phyloP scores from a whole-genome alignment of 1,140 invertebrate species.

The Lethrus apterus region DNA sequence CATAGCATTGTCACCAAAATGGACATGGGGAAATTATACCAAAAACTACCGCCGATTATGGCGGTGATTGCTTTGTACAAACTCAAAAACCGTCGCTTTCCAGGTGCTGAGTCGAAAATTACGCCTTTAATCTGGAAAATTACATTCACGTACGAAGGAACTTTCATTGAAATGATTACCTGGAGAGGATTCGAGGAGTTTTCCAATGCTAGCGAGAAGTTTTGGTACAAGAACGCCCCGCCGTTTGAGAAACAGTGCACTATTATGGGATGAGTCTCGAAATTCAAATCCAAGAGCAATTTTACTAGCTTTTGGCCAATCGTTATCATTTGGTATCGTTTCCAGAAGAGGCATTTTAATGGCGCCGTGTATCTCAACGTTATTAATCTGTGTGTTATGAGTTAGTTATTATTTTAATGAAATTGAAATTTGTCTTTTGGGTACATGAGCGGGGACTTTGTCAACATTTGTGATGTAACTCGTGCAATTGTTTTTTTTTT shows the following conservation, averaged over 20 bases:
- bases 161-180: constrained; percentile 29
- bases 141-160: no score
- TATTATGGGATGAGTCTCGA: constrained; percentile 64
- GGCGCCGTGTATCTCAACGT: constrained; percentile 67
- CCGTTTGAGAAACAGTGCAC: constrained; percentile 79
- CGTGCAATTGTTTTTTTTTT: no score
- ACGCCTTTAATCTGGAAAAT: constrained; percentile 55
- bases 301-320: constrained; percentile 61
- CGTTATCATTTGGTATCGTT: constrained; percentile 49
- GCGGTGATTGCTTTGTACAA: constrained; percentile 53
- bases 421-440: no score
- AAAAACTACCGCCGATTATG: constrained; percentile 47
- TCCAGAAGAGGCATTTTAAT: constrained; percentile 58
- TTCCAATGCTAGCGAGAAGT: constrained; percentile 52
- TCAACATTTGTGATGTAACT: no score
- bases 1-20: constrained; percentile 50
- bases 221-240: constrained; percentile 61
- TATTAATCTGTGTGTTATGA: constrained; percentile 65
- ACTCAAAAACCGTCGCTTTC: constrained; percentile 50
- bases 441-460: no score
- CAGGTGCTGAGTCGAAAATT: constrained; percentile 70
- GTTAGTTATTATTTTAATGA: no score
- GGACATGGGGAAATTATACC: constrained; percentile 48
- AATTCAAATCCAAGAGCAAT: constrained; percentile 56
- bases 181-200: constrained; percentile 43